phyloP scores from a whole-genome alignment of 2,113 vertebrate species.

The Sprattus sprattus region DNA sequence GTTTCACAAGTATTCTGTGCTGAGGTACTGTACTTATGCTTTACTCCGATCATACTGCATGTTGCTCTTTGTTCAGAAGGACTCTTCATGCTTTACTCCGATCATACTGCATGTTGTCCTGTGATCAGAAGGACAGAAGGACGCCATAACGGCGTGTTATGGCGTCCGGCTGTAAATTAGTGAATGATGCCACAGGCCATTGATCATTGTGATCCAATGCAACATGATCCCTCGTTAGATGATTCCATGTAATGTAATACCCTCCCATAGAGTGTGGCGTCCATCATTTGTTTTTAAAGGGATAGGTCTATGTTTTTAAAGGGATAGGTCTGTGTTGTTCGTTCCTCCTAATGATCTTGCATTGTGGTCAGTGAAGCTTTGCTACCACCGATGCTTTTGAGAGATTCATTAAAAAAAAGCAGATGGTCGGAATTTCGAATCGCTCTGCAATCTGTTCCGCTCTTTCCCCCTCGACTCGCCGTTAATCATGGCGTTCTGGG shows the following conservation, averaged over 20 bases:
- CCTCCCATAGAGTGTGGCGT: background rate
- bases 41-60: too few species aligned
- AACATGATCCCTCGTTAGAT: background rate
- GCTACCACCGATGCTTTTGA: slow-evolving; percentile 14
- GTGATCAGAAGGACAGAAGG: too few species aligned
- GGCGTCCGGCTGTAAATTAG: background rate
- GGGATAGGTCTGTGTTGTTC: background rate
- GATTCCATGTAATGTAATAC: background rate
- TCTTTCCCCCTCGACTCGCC: background rate
- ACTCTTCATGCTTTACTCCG: too few species aligned
- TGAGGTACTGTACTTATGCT: too few species aligned
- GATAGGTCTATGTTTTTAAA: background rate
- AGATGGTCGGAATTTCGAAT: slow-evolving; percentile 35
- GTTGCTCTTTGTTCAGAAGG: too few species aligned
- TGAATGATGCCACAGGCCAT: background rate
- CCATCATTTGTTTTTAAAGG: background rate
- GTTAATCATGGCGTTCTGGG: background rate
- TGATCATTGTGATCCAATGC: background rate
- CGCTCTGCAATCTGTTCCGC: slow-evolving; percentile 27
- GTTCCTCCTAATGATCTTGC: background rate
- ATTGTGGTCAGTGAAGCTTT: slow-evolving; percentile 29
- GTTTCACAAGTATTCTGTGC: too few species aligned
- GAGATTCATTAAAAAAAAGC: slow-evolving; percentile 35
- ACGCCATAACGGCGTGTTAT: too few species aligned
- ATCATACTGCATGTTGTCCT: too few species aligned